These are phyloP conservation scores for Leuctra nigra DNA, from an alignment of 2,888 invertebrate genomes.

Conservation along the genomic window DNA sequence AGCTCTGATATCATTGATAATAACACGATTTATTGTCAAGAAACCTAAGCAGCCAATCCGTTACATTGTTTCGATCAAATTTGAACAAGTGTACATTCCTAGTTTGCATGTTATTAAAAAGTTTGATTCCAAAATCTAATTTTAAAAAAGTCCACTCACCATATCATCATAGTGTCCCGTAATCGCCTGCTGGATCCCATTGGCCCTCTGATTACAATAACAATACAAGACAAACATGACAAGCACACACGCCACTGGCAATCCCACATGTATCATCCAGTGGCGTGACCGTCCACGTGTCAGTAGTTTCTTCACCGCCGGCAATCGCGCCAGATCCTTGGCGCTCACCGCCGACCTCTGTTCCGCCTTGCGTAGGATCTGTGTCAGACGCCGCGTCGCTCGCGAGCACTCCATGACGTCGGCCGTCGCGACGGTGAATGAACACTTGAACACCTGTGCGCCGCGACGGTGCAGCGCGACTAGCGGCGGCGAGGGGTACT, in stretches of 20 bases:
- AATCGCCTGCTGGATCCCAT: slow-evolving; percentile 13
- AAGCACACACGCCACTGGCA: slow-evolving; percentile 8
- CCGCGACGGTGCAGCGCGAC: too few relatives aligned
- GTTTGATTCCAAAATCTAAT: too few relatives aligned
- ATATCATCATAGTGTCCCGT: slow-evolving; percentile 22
- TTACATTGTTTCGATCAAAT: too few relatives aligned
- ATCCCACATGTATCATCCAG: not conserved
- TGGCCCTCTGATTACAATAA: slow-evolving; percentile 11
- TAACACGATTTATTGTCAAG: too few relatives aligned
- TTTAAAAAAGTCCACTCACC: too few relatives aligned
- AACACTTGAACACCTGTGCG: slow-evolving; percentile 28
- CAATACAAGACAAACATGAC: slow-evolving; percentile 18
- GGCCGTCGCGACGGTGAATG: slow-evolving; percentile 37
- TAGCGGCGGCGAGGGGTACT: too few relatives aligned
- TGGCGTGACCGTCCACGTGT: slow-evolving; percentile 12
- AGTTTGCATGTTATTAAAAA: too few relatives aligned
- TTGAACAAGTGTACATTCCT: too few relatives aligned
- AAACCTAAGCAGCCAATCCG: too few relatives aligned
- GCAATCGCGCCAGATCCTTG: slow-evolving; percentile 20
- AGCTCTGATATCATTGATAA: too few relatives aligned
- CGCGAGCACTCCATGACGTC: slow-evolving; percentile 30
- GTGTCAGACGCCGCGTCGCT: slow-evolving; percentile 22
- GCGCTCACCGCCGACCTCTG: not conserved
- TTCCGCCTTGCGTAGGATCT: slow-evolving; percentile 19
- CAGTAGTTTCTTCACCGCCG: slow-evolving; percentile 21